Percentiles rank a stretch among this genome's conserved stretches.
These are phyloP conservation scores for Rhincodon typus DNA, from an alignment of 2,797 vertebrate genomes.

Conservation along the genomic window DNA sequence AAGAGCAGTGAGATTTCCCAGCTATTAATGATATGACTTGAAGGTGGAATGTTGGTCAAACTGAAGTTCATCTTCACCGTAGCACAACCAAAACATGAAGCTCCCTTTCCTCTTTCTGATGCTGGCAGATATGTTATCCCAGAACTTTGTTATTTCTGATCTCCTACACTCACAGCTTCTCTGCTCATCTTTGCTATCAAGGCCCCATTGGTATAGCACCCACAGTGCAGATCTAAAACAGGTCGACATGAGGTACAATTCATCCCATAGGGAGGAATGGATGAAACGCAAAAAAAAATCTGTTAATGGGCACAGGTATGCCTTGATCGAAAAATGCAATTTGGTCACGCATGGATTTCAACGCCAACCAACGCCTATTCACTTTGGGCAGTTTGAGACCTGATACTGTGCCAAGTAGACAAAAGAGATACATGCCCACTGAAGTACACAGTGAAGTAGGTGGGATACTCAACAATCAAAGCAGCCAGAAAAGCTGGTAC, in stretches of 20 bases:
- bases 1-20: background rate
- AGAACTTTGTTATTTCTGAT: background rate
- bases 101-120: background rate
- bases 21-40: background rate
- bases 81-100: background rate
- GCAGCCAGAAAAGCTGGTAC: background rate
- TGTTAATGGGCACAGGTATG: background rate
- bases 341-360: background rate
- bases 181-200: background rate
- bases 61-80: background rate
- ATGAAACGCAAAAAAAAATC: background rate
- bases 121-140: background rate
- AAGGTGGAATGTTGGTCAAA: background rate
- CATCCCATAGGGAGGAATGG: background rate
- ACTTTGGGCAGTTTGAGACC: background rate
- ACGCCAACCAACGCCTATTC: background rate
- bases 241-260: background rate
- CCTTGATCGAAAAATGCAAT: background rate
- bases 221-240: background rate
- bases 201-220: no score
- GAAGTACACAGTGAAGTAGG: background rate
- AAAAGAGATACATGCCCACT: background rate
- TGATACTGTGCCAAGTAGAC: background rate
- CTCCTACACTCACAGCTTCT: background rate
- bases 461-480: background rate